Evolutionary conservation across 23 tunicate genomes (phyloP), one percentile per base, ranked within the genome.

Genomic region (Clavelina lepadiformis): DNA sequence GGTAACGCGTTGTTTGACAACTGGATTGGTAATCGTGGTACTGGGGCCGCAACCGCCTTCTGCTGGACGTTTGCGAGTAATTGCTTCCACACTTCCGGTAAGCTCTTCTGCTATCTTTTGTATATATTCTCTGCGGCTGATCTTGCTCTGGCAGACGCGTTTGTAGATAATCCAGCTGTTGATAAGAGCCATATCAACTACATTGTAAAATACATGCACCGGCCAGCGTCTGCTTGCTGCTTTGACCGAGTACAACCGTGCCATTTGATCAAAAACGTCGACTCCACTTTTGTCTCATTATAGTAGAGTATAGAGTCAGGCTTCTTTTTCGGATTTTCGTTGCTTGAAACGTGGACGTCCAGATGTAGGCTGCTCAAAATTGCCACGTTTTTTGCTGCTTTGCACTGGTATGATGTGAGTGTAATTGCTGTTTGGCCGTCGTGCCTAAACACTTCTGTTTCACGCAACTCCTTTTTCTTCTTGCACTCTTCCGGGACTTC

Each of bases 151-250:
- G 31, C 65, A 59, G 35, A 66, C 72, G 4, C 47, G n/a, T 66
- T 46, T 46, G 34, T 45, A 66, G 35, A 66, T 21, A 45, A 46
- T 45, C 57, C 35, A 66, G 56, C 57, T 66, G 35, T 46, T 45
- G 33, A 66, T 66, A 25, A 66, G 35, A 26, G 36, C 65, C 65
- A 59, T 59, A 59, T 59, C 24, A 23, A 44, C 72, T 28, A 46
- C 3, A 46, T 46, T 66, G 47, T 46, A 66, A 66, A 58, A 58
- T 25, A 66, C 72, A 46, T 66, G 72, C 34, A 66, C 57, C 2
- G 57, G 56, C 72, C 56, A 66, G 36, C 72, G 41, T 36, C 72
- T 66, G 45, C 72, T 66, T 23, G 46, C 72, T 45, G 57, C 56
- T 46, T 66, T 46, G 19, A 66, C 72, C 46, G 72, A 66, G 34